phyloP scores from a whole-genome alignment of 2,113 vertebrate species.

The Acanthochromis polyacanthus region DNA sequence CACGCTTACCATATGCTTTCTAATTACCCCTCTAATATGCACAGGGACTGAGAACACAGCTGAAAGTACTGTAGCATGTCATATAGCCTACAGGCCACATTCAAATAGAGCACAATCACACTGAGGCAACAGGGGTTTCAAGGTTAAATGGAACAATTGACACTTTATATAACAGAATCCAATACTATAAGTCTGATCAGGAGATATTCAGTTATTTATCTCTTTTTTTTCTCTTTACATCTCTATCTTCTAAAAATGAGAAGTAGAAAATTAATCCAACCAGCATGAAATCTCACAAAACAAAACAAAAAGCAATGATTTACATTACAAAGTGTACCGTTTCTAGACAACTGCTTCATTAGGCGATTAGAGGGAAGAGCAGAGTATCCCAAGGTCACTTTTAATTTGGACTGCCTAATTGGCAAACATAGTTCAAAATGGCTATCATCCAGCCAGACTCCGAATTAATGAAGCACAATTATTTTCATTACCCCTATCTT shows the following conservation, averaged over 20 bases:
- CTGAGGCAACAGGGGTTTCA: constrained; percentile 32
- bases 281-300: constrained; percentile 66
- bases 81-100: constrained; percentile 34
- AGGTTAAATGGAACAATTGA: constrained; percentile 69
- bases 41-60: constrained; percentile 32
- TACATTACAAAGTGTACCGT: constrained; percentile 91
- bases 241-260: constrained; percentile 52
- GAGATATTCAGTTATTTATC: constrained; percentile 32
- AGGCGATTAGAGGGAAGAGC: constrained; percentile 89
- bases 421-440: constrained; percentile 99
- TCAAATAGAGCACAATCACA: constrained; percentile 30
- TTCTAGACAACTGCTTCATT: constrained; percentile 93
- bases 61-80: constrained; percentile 40
- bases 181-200: constrained; percentile 43
- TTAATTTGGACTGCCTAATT: constrained; percentile 99
- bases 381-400: constrained; percentile 97
- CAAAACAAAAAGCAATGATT: constrained; percentile 79
- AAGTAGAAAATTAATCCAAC: constrained; percentile 68
- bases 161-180: constrained; percentile 26
- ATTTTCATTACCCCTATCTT: constrained; percentile 96
- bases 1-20: constrained; percentile 12
- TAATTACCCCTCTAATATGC: constrained; percentile 45
- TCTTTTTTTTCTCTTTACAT: constrained; percentile 28
- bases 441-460: constrained; percentile 95
- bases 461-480: constrained; percentile 99